Conservation (phyloP, 1,140 invertebrate species). For the Caenorhabditis inopinata region DNA sequence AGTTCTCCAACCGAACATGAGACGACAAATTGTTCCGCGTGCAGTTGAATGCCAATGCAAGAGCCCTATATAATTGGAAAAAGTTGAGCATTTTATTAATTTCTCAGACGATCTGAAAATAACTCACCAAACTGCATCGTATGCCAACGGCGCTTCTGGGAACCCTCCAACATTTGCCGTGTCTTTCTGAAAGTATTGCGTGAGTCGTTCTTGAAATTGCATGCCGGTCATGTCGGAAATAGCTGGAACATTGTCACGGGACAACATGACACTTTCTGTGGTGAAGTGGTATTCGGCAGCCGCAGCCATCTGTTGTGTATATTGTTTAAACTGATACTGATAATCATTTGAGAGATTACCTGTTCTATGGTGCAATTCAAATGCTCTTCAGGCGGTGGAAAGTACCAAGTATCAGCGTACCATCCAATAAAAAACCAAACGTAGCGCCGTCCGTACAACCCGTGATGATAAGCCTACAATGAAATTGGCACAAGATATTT, state of each 20-base stretch:
- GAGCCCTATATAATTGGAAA: constrained; percentile 51
- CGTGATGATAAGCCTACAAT: constrained; percentile 78
- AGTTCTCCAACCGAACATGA: constrained; percentile 78
- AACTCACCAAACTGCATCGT: constrained; percentile 91
- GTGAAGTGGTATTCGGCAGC: constrained; percentile 95
- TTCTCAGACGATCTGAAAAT: background rate
- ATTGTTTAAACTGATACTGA: background rate
- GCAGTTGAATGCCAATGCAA: constrained; percentile 80
- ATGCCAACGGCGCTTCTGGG: constrained; percentile 94
- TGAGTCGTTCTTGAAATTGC: constrained; percentile 58
- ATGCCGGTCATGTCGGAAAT: constrained; percentile 62
- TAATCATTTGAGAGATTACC: constrained; percentile 72
- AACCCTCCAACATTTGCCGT: constrained; percentile 74
- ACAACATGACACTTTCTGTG: constrained; percentile 93
- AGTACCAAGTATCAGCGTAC: constrained; percentile 99
- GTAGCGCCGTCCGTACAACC: constrained; percentile 89
- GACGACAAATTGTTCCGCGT: constrained; percentile 77
- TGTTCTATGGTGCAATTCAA: constrained; percentile 88
- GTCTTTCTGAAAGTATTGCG: constrained; percentile 55
- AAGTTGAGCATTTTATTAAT: too few relatives aligned
- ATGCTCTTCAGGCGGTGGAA: constrained; percentile 78
- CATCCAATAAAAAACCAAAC: constrained; percentile 99
- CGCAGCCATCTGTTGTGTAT: constrained; percentile 67
- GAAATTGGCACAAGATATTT: too few relatives aligned
- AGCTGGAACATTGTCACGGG: constrained; percentile 55